A percentile compares a stretch with the other conserved stretches of the same genome.
Conservation (phyloP, 2,888 invertebrate species). For the Dexiosoma caninum region DNA sequence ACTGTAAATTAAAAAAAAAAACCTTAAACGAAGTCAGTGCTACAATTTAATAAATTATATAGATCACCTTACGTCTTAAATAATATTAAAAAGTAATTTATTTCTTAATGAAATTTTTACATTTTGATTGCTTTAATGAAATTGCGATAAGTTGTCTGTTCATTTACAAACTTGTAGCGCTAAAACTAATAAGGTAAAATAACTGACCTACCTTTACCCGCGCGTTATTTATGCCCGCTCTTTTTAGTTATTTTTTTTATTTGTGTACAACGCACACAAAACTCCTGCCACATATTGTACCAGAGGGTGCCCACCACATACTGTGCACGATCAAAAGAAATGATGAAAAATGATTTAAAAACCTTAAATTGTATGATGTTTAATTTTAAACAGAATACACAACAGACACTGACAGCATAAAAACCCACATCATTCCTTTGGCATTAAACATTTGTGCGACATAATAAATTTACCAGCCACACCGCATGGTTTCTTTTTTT, state of each 20-base stretch:
- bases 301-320: constrained; percentile 15
- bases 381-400: not conserved
- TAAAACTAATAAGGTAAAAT: not conserved
- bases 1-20: too few relatives aligned
- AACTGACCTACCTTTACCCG: constrained; percentile 27
- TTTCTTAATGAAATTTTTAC: too few relatives aligned
- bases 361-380: not conserved
- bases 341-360: constrained; percentile 1
- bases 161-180: not conserved
- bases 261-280: not conserved
- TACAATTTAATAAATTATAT: too few relatives aligned
- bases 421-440: not conserved
- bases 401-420: not conserved
- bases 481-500: not conserved
- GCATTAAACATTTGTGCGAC: not conserved
- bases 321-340: constrained; percentile 4
- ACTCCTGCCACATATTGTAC: not conserved
- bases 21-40: too few relatives aligned
- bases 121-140: too few relatives aligned
- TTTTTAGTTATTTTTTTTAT: not conserved
- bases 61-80: too few relatives aligned
- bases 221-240: not conserved
- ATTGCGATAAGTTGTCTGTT: too few relatives aligned
- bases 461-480: not conserved
- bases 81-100: too few relatives aligned